Base-by-base conservation (phyloP, 2,113 vertebrate species). In the Antechinus flavipes region DNA sequence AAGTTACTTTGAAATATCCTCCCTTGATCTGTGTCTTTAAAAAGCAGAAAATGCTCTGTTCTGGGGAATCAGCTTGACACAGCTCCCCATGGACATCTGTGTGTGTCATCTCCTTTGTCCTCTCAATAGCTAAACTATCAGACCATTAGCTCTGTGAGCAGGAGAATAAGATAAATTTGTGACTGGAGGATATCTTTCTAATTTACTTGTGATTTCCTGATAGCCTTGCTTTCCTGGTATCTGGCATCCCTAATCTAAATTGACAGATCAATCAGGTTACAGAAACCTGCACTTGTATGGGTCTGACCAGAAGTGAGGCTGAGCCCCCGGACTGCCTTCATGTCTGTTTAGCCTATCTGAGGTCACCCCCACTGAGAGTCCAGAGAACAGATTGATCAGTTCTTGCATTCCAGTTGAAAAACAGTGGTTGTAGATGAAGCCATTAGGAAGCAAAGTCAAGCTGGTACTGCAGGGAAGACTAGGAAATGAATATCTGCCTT, bases 191-290 rank as follows among this genome's bases (percentile, higher is more conserved):
- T 52, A 95, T 93, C n/a, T 96, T 90, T 96, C 55, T 90, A 61
- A 97, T 98, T 98, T 97, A 93, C 95, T 97, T 47, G 50, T 93
- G 94, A 97, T 98, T 98, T 97, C 94, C 50, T 97, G 92, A 91
- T 96, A 97, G 90, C 35, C 90, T 97, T 96, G 89, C 94, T 89
- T 93, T 97, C 96, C 95, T 96, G 24, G 6, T 95, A 93, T 95
- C 76, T 90, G 53, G 11, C 8, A 91, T 96, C 89, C 22, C 93
- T 97, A 93, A 97, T 96, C 53, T 93, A 96, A 98, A 96, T 0
- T 95, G 97, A 93, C 92, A 96, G 93, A 94, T 96, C 30, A 94
- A 3, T 90, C 96, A 90, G 92, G 89, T 94, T 90, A 90, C 47
- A 97, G 91, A 95, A 98, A 54, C n/a, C 54, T 0, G 26, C 0